A percentile compares a stretch with the other conserved stretches of the same genome.
Evolutionary conservation across 1,140 invertebrate species (phyloP).

Genomic region (Anastrepha ludens): DNA sequence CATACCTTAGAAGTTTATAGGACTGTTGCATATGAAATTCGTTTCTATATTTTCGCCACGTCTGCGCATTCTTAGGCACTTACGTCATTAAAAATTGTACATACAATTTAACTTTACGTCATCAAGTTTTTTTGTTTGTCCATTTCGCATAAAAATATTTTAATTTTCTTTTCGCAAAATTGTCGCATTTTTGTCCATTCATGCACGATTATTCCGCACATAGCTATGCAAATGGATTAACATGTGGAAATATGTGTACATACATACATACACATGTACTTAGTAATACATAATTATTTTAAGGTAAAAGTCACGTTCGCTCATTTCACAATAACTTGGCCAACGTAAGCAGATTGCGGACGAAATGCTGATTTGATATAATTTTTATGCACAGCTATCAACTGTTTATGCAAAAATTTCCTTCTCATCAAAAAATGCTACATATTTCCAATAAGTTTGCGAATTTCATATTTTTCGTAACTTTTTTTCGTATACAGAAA

Average conservation of each 20-base stretch:
- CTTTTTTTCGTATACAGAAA: neutral
- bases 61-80: too few relatives aligned
- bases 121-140: neutral
- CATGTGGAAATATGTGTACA: neutral
- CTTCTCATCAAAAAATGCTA: neutral
- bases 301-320: conserved; percentile 28
- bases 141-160: neutral
- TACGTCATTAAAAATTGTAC: too few relatives aligned
- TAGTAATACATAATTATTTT: neutral
- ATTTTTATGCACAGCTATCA: neutral
- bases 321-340: neutral
- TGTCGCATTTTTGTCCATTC: neutral
- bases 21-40: too few relatives aligned
- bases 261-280: neutral
- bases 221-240: neutral
- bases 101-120: neutral
- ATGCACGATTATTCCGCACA: neutral
- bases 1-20: too few relatives aligned
- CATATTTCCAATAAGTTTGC: too few relatives aligned
- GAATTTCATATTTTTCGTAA: neutral
- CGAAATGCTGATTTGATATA: neutral
- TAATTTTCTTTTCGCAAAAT: neutral
- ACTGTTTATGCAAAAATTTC: neutral
- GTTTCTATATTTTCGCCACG: too few relatives aligned
- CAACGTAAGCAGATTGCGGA: neutral